Evolutionary conservation across 2,113 vertebrate genomes (phyloP), one percentile per base, ranked within the genome.

Genomic region (Stegostoma tigrinum): DNA sequence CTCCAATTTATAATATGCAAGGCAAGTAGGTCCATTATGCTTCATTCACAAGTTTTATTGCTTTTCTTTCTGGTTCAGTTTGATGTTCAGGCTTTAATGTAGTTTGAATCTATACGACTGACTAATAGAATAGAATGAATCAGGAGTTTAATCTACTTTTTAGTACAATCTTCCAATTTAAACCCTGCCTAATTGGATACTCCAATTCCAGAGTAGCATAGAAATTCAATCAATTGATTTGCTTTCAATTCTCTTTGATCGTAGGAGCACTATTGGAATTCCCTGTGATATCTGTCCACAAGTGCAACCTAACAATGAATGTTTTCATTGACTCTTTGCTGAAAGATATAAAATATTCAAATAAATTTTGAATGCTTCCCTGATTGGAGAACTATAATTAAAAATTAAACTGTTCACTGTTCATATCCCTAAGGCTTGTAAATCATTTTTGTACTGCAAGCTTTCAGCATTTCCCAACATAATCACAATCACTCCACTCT

Each of bases 341-440:
- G 89, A 34, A 66, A 95, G 24, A 52, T 52, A 45, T 52, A 70
- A 95, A 48, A 95, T 72, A 68, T 52, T 95, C 10, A 48, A 70
- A 68, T 42, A 95, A 72, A 45, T 68, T 42, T 72, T 72, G 67
- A 72, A 68, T 72, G 68, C 72, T 72, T 95, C 67, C 72, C 14
- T 95, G 68, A 95, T 95, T 95, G 66, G 61, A 23, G 42, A 94
- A 23, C 66, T 24, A 42, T 70, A 94, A 94, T 94, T 94, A 94
- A 95, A 72, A 52, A 70, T 72, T 30, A 95, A 95, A 72, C 68
- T 66, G 66, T n/a, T 14, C 67, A 72, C 38, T 68, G 66, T 72
- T 72, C 67, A 95, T 52, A 70, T 95, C 94, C 94, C 67, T 52
- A 17, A 42, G 34, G 94, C 75, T 95, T 95, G 67, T 95, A 72